Percentiles rank a stretch among this genome's conserved stretches.
Conservation (phyloP, 2,113 vertebrate species). For the Tyto alba region DNA sequence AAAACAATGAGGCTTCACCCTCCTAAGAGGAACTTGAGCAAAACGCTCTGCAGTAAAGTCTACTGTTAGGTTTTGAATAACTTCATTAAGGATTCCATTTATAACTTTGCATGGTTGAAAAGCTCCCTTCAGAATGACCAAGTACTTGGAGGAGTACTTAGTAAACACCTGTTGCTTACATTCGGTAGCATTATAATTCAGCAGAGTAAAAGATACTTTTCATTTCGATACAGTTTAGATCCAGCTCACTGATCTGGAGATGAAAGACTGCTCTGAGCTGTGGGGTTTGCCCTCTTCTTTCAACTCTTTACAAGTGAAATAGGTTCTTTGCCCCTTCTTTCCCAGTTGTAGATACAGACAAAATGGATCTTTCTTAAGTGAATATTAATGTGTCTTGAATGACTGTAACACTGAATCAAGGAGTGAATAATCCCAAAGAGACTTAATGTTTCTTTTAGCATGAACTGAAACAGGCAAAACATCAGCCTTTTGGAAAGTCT, state of each 20-base stretch:
- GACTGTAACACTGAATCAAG: not conserved
- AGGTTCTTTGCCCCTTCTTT: not conserved
- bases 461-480: not conserved
- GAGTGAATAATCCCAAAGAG: not conserved
- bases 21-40: not conserved
- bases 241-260: not conserved
- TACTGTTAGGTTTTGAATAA: not conserved
- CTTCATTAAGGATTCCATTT: not conserved
- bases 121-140: not conserved
- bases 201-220: not conserved
- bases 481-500: not conserved
- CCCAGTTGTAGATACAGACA: not conserved
- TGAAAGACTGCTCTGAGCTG: not conserved
- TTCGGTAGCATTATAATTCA: not conserved
- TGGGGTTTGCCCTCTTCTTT: not conserved
- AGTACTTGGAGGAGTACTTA: not conserved
- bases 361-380: not conserved
- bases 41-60: not conserved
- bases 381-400: not conserved
- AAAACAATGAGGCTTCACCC: not conserved
- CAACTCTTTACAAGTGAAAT: not conserved
- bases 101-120: not conserved
- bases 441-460: not conserved
- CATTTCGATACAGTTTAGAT: not conserved
- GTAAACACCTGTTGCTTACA: not conserved